Evolutionary conservation across 2,797 vertebrate genomes (phyloP), one percentile per base, ranked within the genome.

Genomic region (Xenopus petersii): DNA sequence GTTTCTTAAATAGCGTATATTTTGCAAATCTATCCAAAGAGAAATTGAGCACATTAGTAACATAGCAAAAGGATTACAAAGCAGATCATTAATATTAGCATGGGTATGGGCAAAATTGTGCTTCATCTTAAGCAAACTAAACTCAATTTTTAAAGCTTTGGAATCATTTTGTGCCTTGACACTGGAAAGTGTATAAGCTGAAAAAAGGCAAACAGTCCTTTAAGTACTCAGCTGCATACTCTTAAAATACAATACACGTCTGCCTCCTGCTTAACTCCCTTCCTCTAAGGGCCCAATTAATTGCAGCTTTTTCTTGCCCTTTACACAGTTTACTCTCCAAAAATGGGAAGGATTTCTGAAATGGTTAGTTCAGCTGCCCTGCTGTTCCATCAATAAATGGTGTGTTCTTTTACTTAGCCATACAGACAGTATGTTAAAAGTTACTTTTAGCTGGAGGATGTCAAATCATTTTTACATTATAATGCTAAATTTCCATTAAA

Each of bases 91-190:
- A 84, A 88, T 84, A 87, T 83, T 87, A 84, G 73, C 36, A 82
- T 77, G 65, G 87, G 85, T 86, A 86, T 80, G 84, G 84, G 84
- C 67, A 85, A 87, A 87, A 84, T 81, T 75, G 70, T 67, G 82
- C 83, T 88, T 86, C 82, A 82, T 84, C 82, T 84, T 71, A 75
- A 77, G 74, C 63, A 84, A 86, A 83, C 77, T 70, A 69, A n/a
- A 24, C 79, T 88, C 79, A 87, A 87, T 87, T 87, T 83, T 89
- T 87, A 85, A 84, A 84, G 80, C n/a, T 49, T 7, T 69, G 63
- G 61, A 64, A 58, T 73, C 46, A 60, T 26, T 42, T 70, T 65
- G 65, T 36, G 46, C 24, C 76, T 60, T 69, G 70, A 60, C 67
- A 60, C 36, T 70, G 68, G 15, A 36, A 26, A 4, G 17, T 70